Percentiles rank a stretch among this genome's conserved stretches.
Conservation (phyloP, 2,888 invertebrate species). For the Cephus spinipes region DNA sequence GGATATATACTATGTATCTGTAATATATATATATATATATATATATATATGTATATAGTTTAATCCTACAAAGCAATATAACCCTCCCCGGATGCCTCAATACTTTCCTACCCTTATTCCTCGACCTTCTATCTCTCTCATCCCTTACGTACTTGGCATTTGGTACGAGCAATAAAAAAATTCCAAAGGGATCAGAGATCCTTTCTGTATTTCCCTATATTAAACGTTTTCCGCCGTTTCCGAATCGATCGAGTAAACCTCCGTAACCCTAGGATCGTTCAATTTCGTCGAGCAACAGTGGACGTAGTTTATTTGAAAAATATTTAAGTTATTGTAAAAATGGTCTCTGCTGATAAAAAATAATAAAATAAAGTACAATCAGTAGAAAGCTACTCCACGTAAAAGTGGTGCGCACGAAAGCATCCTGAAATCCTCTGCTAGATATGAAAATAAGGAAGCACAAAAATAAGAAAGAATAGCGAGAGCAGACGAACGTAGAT, state of each 20-base stretch:
- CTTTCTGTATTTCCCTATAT: background rate
- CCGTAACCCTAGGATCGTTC: background rate
- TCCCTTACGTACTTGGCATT: background rate
- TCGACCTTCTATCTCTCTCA: background rate
- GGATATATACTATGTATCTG: background rate
- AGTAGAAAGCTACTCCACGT: background rate
- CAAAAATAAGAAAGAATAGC: background rate
- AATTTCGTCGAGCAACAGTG: background rate
- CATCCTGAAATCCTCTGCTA: background rate
- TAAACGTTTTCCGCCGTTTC: background rate
- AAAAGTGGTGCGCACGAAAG: background rate
- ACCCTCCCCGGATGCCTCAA: slow-evolving; percentile 21
- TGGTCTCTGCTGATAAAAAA: background rate
- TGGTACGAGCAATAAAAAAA: background rate
- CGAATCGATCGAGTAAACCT: background rate
- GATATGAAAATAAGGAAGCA: background rate
- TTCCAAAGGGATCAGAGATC: background rate
- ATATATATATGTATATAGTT: slow-evolving; percentile 11
- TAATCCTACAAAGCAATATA: slow-evolving; percentile 39
- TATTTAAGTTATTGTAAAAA: background rate
- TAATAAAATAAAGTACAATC: background rate
- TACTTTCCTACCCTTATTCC: slow-evolving; percentile 12
- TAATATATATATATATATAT: background rate
- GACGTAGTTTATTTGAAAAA: background rate
- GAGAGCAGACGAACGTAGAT: background rate